Conservation (phyloP, 2,797 vertebrate species). For the Hemibagrus guttatus region DNA sequence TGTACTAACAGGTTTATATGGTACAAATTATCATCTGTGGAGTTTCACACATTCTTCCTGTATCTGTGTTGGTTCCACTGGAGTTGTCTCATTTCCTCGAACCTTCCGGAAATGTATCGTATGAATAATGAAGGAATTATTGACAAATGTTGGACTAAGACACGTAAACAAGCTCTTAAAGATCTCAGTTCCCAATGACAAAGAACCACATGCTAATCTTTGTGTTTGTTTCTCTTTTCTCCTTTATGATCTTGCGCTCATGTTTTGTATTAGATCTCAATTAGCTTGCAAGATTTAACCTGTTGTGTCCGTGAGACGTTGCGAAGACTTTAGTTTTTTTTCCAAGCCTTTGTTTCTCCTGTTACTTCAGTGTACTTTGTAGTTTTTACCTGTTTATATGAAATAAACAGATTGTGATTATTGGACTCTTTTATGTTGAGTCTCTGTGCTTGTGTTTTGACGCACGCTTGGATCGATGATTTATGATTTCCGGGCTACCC, state of each 20-base stretch:
- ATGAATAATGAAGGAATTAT: neutral
- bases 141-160: neutral
- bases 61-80: neutral
- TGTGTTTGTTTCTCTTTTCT: neutral
- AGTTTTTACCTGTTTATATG: neutral
- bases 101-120: neutral
- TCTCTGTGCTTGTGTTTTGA: too few relatives aligned
- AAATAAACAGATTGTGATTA: neutral
- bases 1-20: neutral
- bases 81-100: neutral
- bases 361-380: neutral
- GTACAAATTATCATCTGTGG: neutral
- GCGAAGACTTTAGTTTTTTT: neutral
- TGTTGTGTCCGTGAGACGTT: neutral
- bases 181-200: neutral
- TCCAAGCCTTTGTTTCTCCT: neutral
- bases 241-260: neutral
- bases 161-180: neutral
- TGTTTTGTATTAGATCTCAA: neutral
- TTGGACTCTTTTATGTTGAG: neutral
- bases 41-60: neutral
- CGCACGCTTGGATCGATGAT: too few relatives aligned
- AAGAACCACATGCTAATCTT: neutral
- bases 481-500: neutral
- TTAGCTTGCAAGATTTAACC: neutral